Conservation (phyloP, 2,113 vertebrate genomes). For the Ardeotis arabs region DNA sequence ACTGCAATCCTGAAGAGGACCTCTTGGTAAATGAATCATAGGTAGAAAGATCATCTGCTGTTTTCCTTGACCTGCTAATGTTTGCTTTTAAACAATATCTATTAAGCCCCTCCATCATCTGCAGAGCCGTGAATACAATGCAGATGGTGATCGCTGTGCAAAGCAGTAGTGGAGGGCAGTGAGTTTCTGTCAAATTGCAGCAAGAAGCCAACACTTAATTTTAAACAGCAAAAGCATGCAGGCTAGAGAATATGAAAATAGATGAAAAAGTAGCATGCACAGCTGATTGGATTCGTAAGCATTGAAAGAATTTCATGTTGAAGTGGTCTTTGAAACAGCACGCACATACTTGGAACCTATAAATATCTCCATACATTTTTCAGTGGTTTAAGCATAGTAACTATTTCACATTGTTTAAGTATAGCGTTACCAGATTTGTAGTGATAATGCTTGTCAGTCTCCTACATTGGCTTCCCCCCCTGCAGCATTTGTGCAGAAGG, state of each 20-base stretch:
- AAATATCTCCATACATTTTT: constrained; percentile 26
- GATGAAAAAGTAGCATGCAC: not conserved
- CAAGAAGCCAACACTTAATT: not conserved
- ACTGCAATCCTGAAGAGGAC: not conserved
- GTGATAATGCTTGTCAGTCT: not conserved
- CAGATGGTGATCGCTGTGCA: not conserved
- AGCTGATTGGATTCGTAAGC: not conserved
- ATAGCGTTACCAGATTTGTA: not conserved
- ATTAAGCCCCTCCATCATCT: not conserved
- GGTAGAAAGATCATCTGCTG: not conserved
- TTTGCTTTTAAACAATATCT: constrained; percentile 1
- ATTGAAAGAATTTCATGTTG: not conserved
- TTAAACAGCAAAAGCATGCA: not conserved
- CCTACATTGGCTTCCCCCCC: not conserved
- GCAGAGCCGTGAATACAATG: not conserved
- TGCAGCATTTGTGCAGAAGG: not conserved
- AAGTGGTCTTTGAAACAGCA: not conserved
- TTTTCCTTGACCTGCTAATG: not conserved
- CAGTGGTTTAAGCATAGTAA: constrained; percentile 34
- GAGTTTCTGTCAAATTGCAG: not conserved
- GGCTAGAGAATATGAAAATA: not conserved
- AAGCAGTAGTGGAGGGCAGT: not conserved
- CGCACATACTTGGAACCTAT: not conserved
- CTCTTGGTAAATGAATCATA: not conserved
- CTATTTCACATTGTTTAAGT: constrained; percentile 1